Base-by-base conservation (phyloP, 2,797 vertebrate species). In the Schizopygopsis pylzovi region DNA sequence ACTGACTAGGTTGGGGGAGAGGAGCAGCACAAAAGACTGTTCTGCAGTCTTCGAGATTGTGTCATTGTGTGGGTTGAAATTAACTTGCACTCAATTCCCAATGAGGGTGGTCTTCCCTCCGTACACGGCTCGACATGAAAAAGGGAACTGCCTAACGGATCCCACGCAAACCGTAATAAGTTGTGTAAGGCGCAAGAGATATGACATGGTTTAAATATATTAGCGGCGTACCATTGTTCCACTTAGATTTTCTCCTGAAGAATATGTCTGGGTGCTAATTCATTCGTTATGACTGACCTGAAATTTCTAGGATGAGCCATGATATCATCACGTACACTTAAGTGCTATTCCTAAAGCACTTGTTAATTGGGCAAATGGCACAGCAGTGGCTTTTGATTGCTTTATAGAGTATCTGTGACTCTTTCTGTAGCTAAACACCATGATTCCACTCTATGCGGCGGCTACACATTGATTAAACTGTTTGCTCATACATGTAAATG, bases 1-100 rank as follows among this genome's bases (percentile, higher is more conserved):
- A 88, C 90, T 87, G 88, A 85, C 89, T 85, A 84, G 79, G 86
- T 85, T 82, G 86, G 76, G 87, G 82, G 84, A 89, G 84, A 87
- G 91, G 90, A 61, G 83, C 72, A 65, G 67, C 86, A 91, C 90
- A 91, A 92, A 91, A 90, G 93, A 92, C 91, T 90, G 91, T 91
- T 87, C 92, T 89, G 88, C 88, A 91, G 91, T 90, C 89, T 91
- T 85, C 49, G 88, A 92, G 90, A 94, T 91, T 91, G 92, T 92
- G 93, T 93, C 92, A 93, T 94, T 95, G 94, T 95, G 93, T 93
- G 91, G 91, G 92, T 90, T 94, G 91, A 94, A 94, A 94, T 94
- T 86, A 95, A 92, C 94, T 95, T 89, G 91, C 90, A 87, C 92
- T 91, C 92, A 88, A 79, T 91, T 93, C 89, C 92, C 93, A 91